Evolutionary conservation across 2,113 vertebrate species (phyloP).

Genomic region (Pomatorhinus ruficollis): DNA sequence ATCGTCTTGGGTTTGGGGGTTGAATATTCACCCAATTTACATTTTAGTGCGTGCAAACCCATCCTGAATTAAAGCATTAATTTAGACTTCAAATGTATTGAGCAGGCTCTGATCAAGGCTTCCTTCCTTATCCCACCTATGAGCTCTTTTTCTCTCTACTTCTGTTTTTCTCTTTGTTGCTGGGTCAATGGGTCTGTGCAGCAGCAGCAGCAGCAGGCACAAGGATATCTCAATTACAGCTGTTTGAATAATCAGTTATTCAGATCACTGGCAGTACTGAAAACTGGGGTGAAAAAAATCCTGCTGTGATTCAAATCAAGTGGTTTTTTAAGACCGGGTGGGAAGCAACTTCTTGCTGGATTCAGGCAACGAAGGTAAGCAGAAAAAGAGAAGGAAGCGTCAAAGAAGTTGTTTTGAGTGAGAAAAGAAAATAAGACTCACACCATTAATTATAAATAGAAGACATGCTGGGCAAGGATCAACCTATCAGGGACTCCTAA

Average conservation of each 20-base stretch:
- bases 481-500: background rate
- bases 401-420: background rate
- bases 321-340: background rate
- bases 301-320: background rate
- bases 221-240: background rate
- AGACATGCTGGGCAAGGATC: background rate
- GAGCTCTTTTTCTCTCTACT: background rate
- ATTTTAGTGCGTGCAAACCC: background rate
- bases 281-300: background rate
- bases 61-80: background rate
- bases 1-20: background rate
- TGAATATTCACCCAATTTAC: background rate
- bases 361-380: background rate
- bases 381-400: background rate
- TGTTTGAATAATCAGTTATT: background rate
- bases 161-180: background rate
- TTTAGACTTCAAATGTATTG: fast-evolving
- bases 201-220: background rate
- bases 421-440: background rate
- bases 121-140: background rate
- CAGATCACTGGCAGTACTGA: background rate
- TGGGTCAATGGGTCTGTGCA: background rate
- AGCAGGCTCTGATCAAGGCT: background rate
- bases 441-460: background rate
- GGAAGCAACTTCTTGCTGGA: background rate